Conservation (phyloP, 2,797 vertebrate species). For the Silurus aristotelis region DNA sequence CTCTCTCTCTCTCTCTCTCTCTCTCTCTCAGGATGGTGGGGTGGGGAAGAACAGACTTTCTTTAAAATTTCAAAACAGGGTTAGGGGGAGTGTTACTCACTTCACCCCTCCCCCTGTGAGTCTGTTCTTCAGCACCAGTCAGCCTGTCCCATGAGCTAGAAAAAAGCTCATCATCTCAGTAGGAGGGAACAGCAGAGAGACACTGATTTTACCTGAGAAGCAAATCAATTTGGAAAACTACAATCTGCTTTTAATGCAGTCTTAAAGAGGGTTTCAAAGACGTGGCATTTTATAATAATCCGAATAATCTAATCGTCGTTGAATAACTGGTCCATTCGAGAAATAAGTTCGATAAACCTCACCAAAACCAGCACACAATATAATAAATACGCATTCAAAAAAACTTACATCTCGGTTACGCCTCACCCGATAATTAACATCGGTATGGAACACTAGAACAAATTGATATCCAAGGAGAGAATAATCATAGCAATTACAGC, state of each 20-base stretch:
- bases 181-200: constrained; percentile 22
- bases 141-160: constrained; percentile 44
- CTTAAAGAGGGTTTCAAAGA: background rate
- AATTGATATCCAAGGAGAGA: background rate
- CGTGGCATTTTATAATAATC: background rate
- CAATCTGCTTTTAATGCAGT: background rate
- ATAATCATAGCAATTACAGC: background rate
- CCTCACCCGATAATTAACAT: background rate
- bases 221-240: constrained; percentile 13
- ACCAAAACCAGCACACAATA: background rate
- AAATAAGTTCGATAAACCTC: too few relatives aligned
- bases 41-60: constrained; percentile 73
- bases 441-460: background rate
- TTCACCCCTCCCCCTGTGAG: constrained; percentile 61
- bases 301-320: too few relatives aligned
- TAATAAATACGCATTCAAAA: background rate
- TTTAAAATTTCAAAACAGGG: constrained; percentile 81
- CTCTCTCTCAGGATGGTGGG: constrained; percentile 58
- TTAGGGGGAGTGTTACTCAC: constrained; percentile 65
- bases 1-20: constrained; percentile 40
- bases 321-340: background rate
- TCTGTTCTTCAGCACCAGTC: constrained; percentile 25
- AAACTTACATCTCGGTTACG: background rate
- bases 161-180: constrained; percentile 34
- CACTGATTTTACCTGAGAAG: constrained; percentile 11